Evolutionary conservation across 1,140 invertebrate species (phyloP).

Genomic region (Rhopalosiphum maidis): DNA sequence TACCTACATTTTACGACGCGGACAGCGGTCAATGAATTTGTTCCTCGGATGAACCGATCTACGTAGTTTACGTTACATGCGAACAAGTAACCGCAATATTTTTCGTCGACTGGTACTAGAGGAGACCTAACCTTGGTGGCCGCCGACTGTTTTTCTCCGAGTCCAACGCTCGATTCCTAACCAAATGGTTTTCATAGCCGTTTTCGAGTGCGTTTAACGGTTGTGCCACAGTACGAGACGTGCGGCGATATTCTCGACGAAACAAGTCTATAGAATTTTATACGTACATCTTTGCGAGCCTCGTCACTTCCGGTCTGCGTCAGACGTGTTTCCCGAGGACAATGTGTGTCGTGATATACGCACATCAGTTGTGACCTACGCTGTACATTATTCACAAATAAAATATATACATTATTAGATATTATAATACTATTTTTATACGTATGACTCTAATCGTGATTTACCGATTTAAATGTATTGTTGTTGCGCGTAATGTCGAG

Average conservation of each 20-base stretch:
- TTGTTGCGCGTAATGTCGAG: background rate
- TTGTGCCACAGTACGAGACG: background rate
- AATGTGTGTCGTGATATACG: background rate
- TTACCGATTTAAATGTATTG: background rate
- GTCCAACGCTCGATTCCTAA: background rate
- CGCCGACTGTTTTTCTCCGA: too few species aligned
- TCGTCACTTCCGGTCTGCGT: background rate
- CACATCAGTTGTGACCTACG: background rate
- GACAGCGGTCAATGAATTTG: too few species aligned
- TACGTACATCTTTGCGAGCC: background rate
- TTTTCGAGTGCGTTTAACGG: too few species aligned
- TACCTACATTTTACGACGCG: too few species aligned
- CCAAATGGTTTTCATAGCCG: background rate
- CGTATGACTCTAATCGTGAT: background rate
- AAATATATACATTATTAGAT: background rate
- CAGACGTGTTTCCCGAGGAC: background rate
- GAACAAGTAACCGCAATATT: too few species aligned
- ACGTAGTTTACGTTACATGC: too few species aligned
- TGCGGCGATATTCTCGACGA: background rate
- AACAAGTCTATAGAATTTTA: background rate
- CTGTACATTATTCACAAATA: background rate
- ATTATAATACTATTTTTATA: background rate
- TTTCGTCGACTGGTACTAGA: too few species aligned
- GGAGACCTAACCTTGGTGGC: too few species aligned
- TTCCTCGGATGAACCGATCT: too few species aligned